Evolutionary conservation across 2,888 invertebrate genomes (phyloP), one percentile per base, ranked within the genome.

Genomic region (Charanyca ferruginea): DNA sequence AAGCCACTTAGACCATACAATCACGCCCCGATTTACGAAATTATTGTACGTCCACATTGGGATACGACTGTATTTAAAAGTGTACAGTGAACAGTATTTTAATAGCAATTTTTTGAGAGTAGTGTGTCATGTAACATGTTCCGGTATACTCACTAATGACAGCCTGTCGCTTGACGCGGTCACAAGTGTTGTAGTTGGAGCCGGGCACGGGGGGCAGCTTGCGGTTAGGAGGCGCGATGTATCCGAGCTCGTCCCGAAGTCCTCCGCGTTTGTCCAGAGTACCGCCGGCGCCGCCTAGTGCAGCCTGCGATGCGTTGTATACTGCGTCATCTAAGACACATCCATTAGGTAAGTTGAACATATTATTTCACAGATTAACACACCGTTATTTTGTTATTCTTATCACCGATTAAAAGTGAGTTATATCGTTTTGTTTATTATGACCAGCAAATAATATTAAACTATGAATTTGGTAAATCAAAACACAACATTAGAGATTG

Each of bases 151-250:
- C 97, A 98, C 98, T 98, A 97, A 98, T 98, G 85, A 97, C 98
- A 94, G 97, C 98, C 97, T 98, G 98, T 96, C 98, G 97, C 96
- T 98, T 98, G 96, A 98, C 98, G 88, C 98, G 96, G 95, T 98
- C 98, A 94, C 98, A 98, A 35, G 98, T 98, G 93, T 98, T 98
- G 96, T 98, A 98, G 95, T 98, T 98, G 62, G 98, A 98, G 82
- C 98, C 98, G 61, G 98, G 98, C 8, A 98, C 98, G 23, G 98
- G 98, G 0, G 98, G 98, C 66, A 98, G 96, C 93, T 98, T 98
- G 84, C 98, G 96, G 94, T 98, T 98, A 61, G 98, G 98, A 23
- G 98, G 98, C 0, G 98, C 98, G 91, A 98, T 98, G 94, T 98
- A 98, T 62, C 98, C 98, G 38, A 98, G 96, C 90, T 98, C 98